Conservation (phyloP, 2,888 invertebrate species). For the Notodonta dromedarius region DNA sequence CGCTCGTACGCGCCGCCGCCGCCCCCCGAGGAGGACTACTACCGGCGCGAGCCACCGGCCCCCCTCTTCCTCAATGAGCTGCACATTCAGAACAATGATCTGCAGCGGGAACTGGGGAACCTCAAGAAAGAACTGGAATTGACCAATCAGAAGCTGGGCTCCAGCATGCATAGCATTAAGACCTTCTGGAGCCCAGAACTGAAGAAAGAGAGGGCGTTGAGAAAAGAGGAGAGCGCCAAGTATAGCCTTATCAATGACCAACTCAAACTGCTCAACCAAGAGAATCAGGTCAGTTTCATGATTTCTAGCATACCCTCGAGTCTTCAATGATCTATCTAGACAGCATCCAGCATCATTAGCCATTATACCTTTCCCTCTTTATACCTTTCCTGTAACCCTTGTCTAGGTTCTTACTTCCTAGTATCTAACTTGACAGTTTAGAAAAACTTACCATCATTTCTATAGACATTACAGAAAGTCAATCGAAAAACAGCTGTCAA, state of each 20-base stretch:
- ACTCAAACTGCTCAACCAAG: conserved; percentile 96
- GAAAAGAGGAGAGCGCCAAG: conserved; percentile 99
- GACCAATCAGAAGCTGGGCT: conserved; percentile 98
- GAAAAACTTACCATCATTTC: too few species aligned
- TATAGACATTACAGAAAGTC: too few species aligned
- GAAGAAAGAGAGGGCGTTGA: conserved; percentile 97
- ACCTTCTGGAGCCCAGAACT: conserved; percentile 99
- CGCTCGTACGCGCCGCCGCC: conserved; percentile 95
- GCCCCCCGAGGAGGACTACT: conserved; percentile 87
- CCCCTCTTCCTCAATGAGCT: conserved; percentile 92
- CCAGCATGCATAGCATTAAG: conserved; percentile 99
- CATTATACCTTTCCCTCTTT: neutral
- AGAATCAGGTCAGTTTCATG: conserved; percentile 92
- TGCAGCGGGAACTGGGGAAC: conserved; percentile 95
- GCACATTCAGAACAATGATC: conserved; percentile 96
- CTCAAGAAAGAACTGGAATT: conserved; percentile 97
- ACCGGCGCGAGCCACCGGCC: conserved; percentile 84
- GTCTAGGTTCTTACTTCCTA: neutral
- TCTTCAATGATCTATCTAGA: neutral
- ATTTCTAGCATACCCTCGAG: neutral
- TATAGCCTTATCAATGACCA: conserved; percentile 98
- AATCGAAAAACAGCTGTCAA: too few species aligned
- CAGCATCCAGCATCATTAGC: neutral
- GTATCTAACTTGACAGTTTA: neutral
- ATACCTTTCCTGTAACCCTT: neutral